A percentile compares a stretch with the other conserved stretches of the same genome.
Conservation (phyloP, 1,140 invertebrate genomes). For the Drosophila suzukii region DNA sequence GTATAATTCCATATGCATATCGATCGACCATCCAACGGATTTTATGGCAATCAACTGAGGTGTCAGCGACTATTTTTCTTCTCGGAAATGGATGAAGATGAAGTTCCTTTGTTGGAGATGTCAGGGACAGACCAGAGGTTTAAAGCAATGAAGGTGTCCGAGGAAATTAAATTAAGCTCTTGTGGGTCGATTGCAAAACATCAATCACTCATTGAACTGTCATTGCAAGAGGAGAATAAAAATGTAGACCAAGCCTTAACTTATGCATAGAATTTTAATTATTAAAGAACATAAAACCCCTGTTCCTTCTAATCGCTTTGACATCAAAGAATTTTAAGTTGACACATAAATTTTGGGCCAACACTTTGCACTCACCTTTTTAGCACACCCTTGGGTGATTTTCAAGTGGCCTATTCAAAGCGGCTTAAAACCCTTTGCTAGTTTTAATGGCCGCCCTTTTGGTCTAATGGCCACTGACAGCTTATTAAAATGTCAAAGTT, state of each 20-base stretch:
- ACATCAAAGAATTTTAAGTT: slow-evolving; percentile 26
- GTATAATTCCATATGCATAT: slow-evolving; percentile 54
- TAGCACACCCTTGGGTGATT: slow-evolving; percentile 3
- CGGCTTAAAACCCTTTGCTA: slow-evolving; percentile 26
- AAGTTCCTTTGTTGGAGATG: slow-evolving; percentile 22
- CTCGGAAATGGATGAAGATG: slow-evolving; percentile 15
- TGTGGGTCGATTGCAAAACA: slow-evolving; percentile 4
- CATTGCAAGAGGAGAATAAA: background rate
- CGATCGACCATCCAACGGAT: slow-evolving; percentile 17
- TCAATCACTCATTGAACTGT: background rate
- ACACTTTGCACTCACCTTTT: slow-evolving; percentile 6
- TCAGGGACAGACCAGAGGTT: slow-evolving; percentile 17
- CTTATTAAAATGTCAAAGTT: slow-evolving; percentile 70
- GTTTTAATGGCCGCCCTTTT: slow-evolving; percentile 26
- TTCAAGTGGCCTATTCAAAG: slow-evolving; percentile 13
- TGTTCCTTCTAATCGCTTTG: background rate
- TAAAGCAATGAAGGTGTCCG: slow-evolving; percentile 35
- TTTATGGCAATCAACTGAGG: slow-evolving; percentile 19
- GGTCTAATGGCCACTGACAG: slow-evolving; percentile 60
- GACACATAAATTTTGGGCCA: slow-evolving; percentile 17
- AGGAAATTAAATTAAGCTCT: slow-evolving; percentile 19
- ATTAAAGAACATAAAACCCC: background rate
- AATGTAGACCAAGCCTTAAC: background rate
- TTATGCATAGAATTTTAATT: background rate
- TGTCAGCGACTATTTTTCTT: slow-evolving; percentile 28